A percentile compares a stretch with the other conserved stretches of the same genome.
Conservation (phyloP, 2,113 vertebrate species). For the Bostrychus sinensis region DNA sequence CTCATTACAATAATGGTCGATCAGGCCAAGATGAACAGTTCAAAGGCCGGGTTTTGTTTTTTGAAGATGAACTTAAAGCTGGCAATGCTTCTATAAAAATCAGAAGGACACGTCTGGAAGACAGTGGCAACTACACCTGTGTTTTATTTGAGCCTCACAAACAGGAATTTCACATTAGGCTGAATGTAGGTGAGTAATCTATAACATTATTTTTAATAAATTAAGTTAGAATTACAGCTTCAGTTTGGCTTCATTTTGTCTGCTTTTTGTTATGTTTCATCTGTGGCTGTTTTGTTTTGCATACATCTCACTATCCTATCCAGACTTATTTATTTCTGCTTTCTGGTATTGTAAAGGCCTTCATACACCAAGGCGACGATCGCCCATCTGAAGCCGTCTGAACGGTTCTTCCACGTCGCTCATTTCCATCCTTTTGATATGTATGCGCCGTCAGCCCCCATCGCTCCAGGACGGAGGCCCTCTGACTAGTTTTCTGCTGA, state of each 20-base stretch:
- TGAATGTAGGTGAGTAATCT: conserved; percentile 12
- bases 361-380: too few species aligned
- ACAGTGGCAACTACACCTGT: conserved; percentile 7
- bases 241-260: not conserved
- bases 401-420: too few species aligned
- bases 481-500: too few species aligned
- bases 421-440: too few species aligned
- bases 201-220: not conserved
- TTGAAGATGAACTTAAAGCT: not conserved
- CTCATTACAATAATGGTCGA: not conserved
- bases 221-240: not conserved
- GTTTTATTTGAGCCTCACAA: not conserved
- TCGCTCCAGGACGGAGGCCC: too few species aligned
- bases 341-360: too few species aligned
- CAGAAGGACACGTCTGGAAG: not conserved
- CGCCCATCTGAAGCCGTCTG: too few species aligned
- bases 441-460: too few species aligned
- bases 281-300: not conserved
- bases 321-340: not conserved
- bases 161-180: rapidly evolving
- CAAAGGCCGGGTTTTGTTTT: not conserved
- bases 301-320: too few species aligned
- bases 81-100: conserved; percentile 20
- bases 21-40: not conserved
- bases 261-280: not conserved